phyloP scores from a whole-genome alignment of 2,113 vertebrate species.

The Istiophorus platypterus region DNA sequence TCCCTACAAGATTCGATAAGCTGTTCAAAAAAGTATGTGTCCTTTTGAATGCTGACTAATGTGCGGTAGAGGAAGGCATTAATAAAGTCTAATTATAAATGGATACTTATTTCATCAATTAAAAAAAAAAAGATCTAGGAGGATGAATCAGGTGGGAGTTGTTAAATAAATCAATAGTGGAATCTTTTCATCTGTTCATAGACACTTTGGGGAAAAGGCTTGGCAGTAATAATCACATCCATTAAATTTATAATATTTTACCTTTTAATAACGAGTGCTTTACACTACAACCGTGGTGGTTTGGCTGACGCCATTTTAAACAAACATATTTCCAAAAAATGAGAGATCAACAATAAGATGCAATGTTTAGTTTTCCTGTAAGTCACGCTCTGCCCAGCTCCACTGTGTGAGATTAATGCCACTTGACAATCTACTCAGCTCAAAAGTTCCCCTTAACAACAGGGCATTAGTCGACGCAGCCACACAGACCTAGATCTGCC shows the following conservation, averaged over 20 bases:
- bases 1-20: background rate
- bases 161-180: conserved; percentile 64
- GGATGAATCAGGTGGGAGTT: conserved; percentile 15
- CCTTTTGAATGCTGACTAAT: conserved; percentile 38
- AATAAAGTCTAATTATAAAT: conserved; percentile 48
- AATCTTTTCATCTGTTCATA: conserved; percentile 27
- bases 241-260: conserved; percentile 14
- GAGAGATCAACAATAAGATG: conserved; percentile 15
- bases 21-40: conserved; percentile 12
- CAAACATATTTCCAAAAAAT: conserved; percentile 11
- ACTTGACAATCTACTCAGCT: conserved; percentile 78
- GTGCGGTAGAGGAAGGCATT: conserved; percentile 19
- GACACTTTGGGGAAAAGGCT: background rate
- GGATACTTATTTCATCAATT: conserved; percentile 2
- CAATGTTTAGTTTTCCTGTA: conserved; percentile 63
- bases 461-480: conserved; percentile 78
- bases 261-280: background rate
- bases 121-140: background rate
- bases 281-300: too few species aligned
- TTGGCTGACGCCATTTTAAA: conserved; percentile 14
- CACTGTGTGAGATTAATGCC: conserved; percentile 70
- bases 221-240: background rate
- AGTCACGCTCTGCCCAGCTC: conserved; percentile 56
- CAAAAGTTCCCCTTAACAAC: conserved; percentile 82
- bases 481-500: conserved; percentile 76